A percentile compares a stretch with the other conserved stretches of the same genome.
phyloP scores from a whole-genome alignment of 2,113 vertebrate species.

The Phylloscopus trochiloides region DNA sequence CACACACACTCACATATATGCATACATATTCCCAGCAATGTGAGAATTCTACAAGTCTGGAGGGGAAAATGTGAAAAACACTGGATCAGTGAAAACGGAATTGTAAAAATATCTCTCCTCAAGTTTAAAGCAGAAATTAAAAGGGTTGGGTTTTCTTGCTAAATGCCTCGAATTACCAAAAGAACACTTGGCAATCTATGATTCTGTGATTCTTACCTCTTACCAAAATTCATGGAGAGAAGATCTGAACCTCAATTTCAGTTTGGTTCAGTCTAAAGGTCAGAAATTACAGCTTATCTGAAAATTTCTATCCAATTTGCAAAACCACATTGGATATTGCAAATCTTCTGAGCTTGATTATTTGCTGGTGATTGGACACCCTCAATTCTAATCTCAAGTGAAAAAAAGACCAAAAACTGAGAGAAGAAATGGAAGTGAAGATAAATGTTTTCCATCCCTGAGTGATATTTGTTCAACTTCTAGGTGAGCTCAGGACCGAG shows the following conservation, averaged over 20 bases:
- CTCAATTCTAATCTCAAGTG: background rate
- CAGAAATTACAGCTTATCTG: background rate
- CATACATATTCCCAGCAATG: background rate
- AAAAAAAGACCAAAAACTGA: background rate
- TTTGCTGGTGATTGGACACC: background rate
- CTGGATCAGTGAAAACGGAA: background rate
- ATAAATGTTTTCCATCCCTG: background rate
- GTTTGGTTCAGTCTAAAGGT: background rate
- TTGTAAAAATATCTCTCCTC: background rate
- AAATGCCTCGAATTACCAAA: background rate
- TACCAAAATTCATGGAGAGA: background rate
- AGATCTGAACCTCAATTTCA: background rate
- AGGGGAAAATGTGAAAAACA: background rate
- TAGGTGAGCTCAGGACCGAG: background rate
- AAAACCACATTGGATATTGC: background rate
- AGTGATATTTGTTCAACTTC: background rate
- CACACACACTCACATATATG: background rate
- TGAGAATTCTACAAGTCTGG: slow-evolving; percentile 8
- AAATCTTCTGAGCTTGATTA: background rate
- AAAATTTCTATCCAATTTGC: background rate
- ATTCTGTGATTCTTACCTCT: background rate
- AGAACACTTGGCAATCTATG: background rate
- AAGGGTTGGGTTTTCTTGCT: background rate
- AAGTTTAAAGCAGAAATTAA: background rate
- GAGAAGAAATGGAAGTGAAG: background rate